Conservation (phyloP, 2,797 vertebrate genomes). For the Centropyge bicolor region DNA sequence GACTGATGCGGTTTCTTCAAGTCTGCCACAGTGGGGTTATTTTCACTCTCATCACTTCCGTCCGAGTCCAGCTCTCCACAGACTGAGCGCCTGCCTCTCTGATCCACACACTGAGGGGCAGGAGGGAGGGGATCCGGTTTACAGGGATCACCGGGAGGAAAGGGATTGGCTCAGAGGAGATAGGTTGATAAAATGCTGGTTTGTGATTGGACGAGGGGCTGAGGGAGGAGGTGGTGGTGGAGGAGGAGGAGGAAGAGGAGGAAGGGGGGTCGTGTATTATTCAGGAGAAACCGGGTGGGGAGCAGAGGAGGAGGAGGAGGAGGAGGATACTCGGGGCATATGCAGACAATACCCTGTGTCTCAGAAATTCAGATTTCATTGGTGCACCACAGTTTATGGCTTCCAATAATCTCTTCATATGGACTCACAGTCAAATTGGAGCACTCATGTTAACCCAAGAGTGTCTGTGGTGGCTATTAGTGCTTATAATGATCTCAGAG, state of each 20-base stretch:
- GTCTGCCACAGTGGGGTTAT: conserved; percentile 46
- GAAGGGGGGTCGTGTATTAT: conserved; percentile 67
- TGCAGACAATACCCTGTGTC: conserved; percentile 77
- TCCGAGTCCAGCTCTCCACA: conserved; percentile 65
- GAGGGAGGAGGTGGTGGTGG: background rate
- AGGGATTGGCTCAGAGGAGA: conserved; percentile 76
- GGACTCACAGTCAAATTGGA: conserved; percentile 48
- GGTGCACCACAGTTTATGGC: conserved; percentile 44
- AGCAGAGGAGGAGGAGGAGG: conserved; percentile 60
- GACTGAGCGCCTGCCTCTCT: conserved; percentile 58
- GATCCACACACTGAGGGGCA: conserved; percentile 72
- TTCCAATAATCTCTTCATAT: conserved; percentile 58
- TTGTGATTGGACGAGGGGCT: conserved; percentile 69
- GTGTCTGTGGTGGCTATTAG: conserved; percentile 35
- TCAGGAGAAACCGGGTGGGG: conserved; percentile 76
- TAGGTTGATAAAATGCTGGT: conserved; percentile 75
- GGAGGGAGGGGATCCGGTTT: conserved; percentile 76
- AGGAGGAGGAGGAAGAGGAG: conserved; percentile 5
- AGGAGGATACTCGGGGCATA: conserved; percentile 67
- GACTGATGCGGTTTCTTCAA: conserved; percentile 50
- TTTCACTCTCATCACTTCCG: conserved; percentile 65
- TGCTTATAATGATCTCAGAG: conserved; percentile 43
- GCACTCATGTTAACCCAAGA: conserved; percentile 27
- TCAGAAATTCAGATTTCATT: conserved; percentile 65
- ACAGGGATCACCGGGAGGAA: conserved; percentile 73